phyloP scores from a whole-genome alignment of 1,140 invertebrate species.

The Nasonia vitripennis region DNA sequence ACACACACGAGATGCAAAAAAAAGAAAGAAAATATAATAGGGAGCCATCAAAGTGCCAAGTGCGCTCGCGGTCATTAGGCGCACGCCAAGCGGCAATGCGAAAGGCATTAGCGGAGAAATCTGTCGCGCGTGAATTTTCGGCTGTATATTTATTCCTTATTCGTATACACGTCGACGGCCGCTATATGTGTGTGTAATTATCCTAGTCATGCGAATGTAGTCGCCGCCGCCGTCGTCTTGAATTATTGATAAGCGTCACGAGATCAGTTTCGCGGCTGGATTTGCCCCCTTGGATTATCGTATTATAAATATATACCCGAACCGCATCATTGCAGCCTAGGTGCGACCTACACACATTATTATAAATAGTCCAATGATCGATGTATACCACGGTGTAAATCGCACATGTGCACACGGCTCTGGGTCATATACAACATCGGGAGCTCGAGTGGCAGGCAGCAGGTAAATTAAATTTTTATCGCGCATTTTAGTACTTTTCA shows the following conservation, averaged over 20 bases:
- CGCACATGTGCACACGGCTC: not conserved
- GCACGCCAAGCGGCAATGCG: conserved; percentile 62
- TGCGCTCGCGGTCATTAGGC: conserved; percentile 53
- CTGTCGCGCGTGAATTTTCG: not conserved
- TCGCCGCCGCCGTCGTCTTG: not conserved
- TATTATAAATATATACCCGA: no score
- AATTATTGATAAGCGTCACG: conserved; percentile 39
- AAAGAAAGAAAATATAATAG: not conserved
- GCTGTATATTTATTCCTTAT: not conserved
- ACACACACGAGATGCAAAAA: not conserved
- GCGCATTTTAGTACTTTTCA: conserved; percentile 38
- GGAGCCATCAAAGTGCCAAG: conserved; percentile 43
- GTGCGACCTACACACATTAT: no score
- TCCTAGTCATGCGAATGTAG: conserved; percentile 26
- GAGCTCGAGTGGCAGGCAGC: not conserved
- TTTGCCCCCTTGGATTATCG: not conserved
- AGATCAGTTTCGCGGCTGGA: not conserved
- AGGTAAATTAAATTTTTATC: conserved; percentile 45
- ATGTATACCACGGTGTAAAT: not conserved
- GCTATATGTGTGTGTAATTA: conserved; percentile 10
- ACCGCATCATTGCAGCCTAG: no score
- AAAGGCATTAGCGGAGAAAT: conserved; percentile 60
- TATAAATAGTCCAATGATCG: no score
- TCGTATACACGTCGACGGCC: not conserved
- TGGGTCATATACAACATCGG: not conserved